Base-by-base conservation (phyloP, 2,797 vertebrate species). In the Bovichtus diacanthus region DNA sequence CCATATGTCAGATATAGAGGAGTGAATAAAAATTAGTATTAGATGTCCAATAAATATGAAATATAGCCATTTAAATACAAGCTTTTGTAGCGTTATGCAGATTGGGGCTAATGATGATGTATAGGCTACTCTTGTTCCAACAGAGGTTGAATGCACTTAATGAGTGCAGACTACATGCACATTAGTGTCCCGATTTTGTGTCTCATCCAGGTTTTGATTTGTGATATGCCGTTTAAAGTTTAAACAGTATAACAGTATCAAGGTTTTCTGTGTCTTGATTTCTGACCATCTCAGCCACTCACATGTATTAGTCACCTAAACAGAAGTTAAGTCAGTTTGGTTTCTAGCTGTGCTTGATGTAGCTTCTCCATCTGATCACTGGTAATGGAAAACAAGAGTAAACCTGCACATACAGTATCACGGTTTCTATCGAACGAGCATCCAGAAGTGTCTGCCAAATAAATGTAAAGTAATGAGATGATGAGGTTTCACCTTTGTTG, bases 31-130 rank as follows among this genome's bases (percentile, higher is more conserved):
- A 54, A 64, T 11, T 16, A 27, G 53, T 44, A 70, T 67, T 60
- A 80, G 54, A 49, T 64, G 59, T 36, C 11, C 61, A 58, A 80
- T 71, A 87, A 73, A 78, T 50, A 47, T 54, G 36, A 83, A 74
- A 80, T 29, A 74, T n/a, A 19, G 50, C 63, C 55, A 15, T 78
- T 74, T 56, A 18, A 27, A 62, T 29, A 44, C 19, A 38, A 47
- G 15, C 9, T 29, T 43, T 2, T 38, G 46, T 38, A 25, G 15
- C 8, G 27, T 19, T 18, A 62, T 36, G 70, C 23, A 50, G 55
- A 75, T 27, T 12, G 44, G 18, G 31, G 46, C 68, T 36, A 0
- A 43, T 18, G 21, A 44, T 31, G 15, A 59, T 13, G 36, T 11
- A 21, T 18, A 23, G 31, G 36, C n/a, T 6, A 0, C 70, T 69